Base-by-base conservation (phyloP, 2,797 vertebrate species). In the Chromobotia macracanthus region DNA sequence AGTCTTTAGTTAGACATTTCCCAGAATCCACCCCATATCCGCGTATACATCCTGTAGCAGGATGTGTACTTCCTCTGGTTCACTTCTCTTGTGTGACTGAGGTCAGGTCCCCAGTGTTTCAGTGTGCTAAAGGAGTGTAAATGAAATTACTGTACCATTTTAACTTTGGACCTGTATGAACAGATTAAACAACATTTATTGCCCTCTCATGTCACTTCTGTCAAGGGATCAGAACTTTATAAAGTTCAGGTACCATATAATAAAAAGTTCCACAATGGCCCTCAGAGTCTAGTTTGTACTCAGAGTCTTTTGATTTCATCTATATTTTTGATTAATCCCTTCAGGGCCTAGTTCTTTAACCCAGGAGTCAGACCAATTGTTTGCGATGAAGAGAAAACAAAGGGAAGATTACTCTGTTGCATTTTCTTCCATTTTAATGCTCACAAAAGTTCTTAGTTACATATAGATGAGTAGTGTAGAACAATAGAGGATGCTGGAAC, bases 31-130 rank as follows among this genome's bases (percentile, higher is more conserved):
- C 3, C 9, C 1, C 10, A n/a, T 25, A 21, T 50, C 12, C 15
- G 44, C 3, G 3, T 3, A 16, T 3, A 21, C 19, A 28, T 72
- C 31, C n/a, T 46, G 31, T 16, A 48, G 50, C 68, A 72, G 61
- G 68, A 66, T 65, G 68, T 72, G 65, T 58, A 72, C 77, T 79
- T 72, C 69, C 69, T 65, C 60, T 53, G 25, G 50, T 55, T 79
- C 18, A 38, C 16, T 31, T 53, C 46, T 12, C 10, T 66, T 66
- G 63, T 70, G 15, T 28, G 68, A 64, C 46, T 55, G 44, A 71
- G 56, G 13, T 44, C 77, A 79, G 23, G 35, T 79, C 68, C 60
- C 15, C 5, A 16, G 46, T 28, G 64, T 44, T 64, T 56, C 58
- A 46, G 64, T 55, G 35, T 56, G 77, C 50, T 55, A 55, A 19